These are phyloP conservation scores for Brenthis hecate DNA, from an alignment of 2,888 invertebrate species.

Conservation along the genomic window DNA sequence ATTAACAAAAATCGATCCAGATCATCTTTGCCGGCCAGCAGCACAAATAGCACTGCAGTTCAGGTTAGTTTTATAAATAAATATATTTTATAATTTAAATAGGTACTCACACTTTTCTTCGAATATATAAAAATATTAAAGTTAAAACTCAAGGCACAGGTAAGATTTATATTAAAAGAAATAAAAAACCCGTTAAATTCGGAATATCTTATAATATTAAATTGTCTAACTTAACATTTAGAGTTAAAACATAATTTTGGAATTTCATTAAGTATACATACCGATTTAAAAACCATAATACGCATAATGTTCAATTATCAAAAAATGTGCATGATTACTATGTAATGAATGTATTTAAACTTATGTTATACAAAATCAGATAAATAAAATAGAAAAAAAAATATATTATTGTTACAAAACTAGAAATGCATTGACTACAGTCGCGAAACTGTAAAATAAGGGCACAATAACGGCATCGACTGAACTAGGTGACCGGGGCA, in stretches of 20 bases:
- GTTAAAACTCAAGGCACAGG: too few species aligned
- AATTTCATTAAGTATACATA: too few species aligned
- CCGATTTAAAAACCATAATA: too few species aligned
- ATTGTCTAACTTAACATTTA: too few species aligned
- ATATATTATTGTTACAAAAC: background rate
- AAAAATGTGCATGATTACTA: too few species aligned
- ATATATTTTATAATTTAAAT: background rate
- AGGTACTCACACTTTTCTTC: background rate
- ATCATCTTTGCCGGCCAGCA: slow-evolving; percentile 29
- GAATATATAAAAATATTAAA: background rate
- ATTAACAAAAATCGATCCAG: slow-evolving; percentile 64
- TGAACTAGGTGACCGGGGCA: slow-evolving; percentile 68
- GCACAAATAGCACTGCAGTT: slow-evolving; percentile 51
- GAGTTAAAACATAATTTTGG: too few species aligned
- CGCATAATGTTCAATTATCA: too few species aligned
- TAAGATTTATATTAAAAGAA: too few species aligned
- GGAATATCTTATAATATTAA: too few species aligned
- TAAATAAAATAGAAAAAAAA: background rate
- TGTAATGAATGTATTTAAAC: too few species aligned
- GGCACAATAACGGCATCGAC: slow-evolving; percentile 54
- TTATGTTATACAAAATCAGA: too few species aligned
- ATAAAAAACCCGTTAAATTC: too few species aligned
- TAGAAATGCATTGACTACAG: background rate
- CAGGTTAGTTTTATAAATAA: slow-evolving; percentile 48
- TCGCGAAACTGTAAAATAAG: slow-evolving; percentile 34